Base-by-base conservation (phyloP, 2,797 vertebrate genomes). In the Podarcis siculus region DNA sequence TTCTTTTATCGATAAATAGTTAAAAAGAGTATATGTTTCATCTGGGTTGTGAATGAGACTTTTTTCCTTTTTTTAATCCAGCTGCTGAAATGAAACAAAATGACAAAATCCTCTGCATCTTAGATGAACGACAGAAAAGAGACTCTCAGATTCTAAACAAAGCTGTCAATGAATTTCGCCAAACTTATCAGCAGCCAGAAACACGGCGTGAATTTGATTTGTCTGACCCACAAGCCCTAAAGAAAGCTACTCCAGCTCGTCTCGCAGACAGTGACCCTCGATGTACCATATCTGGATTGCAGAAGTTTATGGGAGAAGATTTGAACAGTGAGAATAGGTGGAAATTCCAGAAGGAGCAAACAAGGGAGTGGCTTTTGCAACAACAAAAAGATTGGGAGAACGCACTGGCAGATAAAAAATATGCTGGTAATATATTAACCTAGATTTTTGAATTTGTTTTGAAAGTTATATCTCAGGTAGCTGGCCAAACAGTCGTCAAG, bases 301-400 rank as follows among this genome's bases (percentile, higher is more conserved):
- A 98, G 42, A 98, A 96, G 35, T 97, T 99, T 86, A 37, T 96
- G 91, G 98, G 98, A 8, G 98, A 99, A 93, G 99, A 99, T 87
- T 93, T 95, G 17, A 95, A 95, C 73, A 89, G 92, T 19, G 3
- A 32, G 2, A 85, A 94, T 78, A 96, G 98, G 67, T 93, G 75
- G 91, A 97, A 91, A 91, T 97, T 96, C 76, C 99, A 99, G 92
- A 95, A 95, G 94, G 97, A 98, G 86, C 98, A 99, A 94, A 95
- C 97, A 66, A 95, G 97, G 61, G 96, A 97, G 30, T 99, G 98
- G 98, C 96, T 93, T 83, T 84, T 97, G 83, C 98, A 99, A 71
- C 98, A 99, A 89, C 98, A 98, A 64, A 91, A 92, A 0, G 98
- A 98, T 3, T 90, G 67, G 90, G 92, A 95, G 30, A 87, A 87